Base-by-base conservation (phyloP, 2,797 vertebrate species). In the Acanthis flammea region DNA sequence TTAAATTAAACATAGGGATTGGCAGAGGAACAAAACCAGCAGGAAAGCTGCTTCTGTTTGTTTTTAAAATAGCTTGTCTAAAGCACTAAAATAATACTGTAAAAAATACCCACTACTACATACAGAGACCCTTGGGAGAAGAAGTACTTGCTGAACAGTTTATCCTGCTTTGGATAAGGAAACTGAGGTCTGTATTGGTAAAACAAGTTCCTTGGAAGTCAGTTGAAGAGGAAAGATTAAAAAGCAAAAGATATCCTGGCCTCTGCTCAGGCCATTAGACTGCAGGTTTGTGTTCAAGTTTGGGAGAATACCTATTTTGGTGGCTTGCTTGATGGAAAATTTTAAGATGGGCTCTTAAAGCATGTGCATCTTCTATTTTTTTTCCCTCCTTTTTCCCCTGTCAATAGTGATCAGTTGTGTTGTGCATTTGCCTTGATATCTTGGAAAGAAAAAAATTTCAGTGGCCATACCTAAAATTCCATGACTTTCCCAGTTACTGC, bases 21-120 rank as follows among this genome's bases (percentile, higher is more conserved):
- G 94, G 92, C 94, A 95, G 92, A 72, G 50, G 67, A 89, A 70
- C 94, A 91, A 83, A 89, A 94, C 4, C 93, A 95, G 92, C 81
- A 89, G 93, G 95, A 91, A 88, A 80, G 88, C 91, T 80, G 75
- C 90, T 95, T 91, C 92, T 94, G 90, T 95, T 96, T 96, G 81
- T 95, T 95, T 96, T 71, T 0, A 28, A 86, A 90, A 91, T 85
- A 70, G 25, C 81, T 89, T 85, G 47, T 95, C 81, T 92, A 65
- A 92, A 93, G 86, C 4, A 1, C 81, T 93, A 48, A 92, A 93
- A 89, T 95, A 95, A 93, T 87, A 81, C 35, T 74, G 33, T 77
- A 54, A 88, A 90, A 90, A 88, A 45, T 72, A 92, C 30, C 92
- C 65, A 44, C 50, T 88, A 42, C 79, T 95, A 61, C 4, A 1